Percentiles rank a stretch among this genome's conserved stretches.
Evolutionary conservation across 2,888 invertebrate genomes (phyloP).

Genomic region (Pristionchus fissidentatus): DNA sequence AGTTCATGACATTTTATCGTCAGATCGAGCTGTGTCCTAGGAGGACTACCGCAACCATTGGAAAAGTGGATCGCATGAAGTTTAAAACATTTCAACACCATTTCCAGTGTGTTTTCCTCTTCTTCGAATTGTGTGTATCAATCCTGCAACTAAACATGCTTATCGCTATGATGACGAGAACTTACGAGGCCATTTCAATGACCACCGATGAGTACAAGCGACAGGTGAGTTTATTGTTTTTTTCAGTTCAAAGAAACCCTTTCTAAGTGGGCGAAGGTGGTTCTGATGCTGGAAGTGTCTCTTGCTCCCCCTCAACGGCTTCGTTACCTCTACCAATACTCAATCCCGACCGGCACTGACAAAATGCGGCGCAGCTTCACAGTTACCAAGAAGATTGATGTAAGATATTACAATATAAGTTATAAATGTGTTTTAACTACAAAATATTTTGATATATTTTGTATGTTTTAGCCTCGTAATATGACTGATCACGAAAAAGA

Average conservation of each 20-base stretch:
- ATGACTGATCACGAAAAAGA: constrained; percentile 41
- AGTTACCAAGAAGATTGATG: constrained; percentile 57
- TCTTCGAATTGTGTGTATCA: constrained; percentile 96
- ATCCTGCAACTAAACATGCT: constrained; percentile 95
- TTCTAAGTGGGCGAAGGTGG: constrained; percentile 95
- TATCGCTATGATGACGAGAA: constrained; percentile 99
- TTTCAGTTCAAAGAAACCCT: constrained; percentile 18
- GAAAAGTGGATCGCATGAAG: constrained; percentile 20
- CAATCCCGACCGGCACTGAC: constrained; percentile 82
- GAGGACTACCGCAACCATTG: neutral
- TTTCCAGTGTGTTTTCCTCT: constrained; percentile 84
- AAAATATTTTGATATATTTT: neutral
- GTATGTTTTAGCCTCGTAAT: constrained; percentile 16
- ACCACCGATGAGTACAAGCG: constrained; percentile 95
- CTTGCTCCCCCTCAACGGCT: constrained; percentile 90
- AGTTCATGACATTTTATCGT: constrained; percentile 93
- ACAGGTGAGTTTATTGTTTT: constrained; percentile 33
- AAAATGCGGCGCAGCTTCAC: constrained; percentile 65
- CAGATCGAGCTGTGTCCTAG: constrained; percentile 84
- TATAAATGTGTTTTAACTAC: no score
- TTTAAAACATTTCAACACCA: neutral
- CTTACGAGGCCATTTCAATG: constrained; percentile 95
- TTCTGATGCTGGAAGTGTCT: constrained; percentile 94
- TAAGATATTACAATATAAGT: neutral
- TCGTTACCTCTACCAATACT: constrained; percentile 89